Evolutionary conservation across 2,888 invertebrate genomes (phyloP).

Genomic region (Brenthis ino): DNA sequence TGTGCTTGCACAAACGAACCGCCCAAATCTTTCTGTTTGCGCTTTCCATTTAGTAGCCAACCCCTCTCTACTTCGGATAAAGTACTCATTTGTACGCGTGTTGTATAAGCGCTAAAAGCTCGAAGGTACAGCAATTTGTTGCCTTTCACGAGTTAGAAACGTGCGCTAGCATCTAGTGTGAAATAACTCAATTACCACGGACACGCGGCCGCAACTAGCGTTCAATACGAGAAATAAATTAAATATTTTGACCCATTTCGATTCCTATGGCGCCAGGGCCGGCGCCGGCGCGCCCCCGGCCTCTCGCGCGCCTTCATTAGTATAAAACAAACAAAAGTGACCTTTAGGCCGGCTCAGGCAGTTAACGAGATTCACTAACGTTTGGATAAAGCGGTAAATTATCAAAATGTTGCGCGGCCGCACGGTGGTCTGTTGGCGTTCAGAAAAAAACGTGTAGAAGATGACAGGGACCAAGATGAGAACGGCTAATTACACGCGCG

Average conservation of each 20-base stretch:
- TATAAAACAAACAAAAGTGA: constrained; percentile 82
- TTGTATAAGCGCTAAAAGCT: constrained; percentile 67
- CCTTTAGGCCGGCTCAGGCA: constrained; percentile 74
- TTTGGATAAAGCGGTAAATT: constrained; percentile 80
- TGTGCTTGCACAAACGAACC: constrained; percentile 71
- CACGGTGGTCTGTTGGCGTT: constrained; percentile 71
- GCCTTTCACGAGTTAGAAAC: constrained; percentile 35
- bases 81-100: constrained; percentile 58
- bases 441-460: constrained; percentile 74
- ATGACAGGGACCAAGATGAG: constrained; percentile 76
- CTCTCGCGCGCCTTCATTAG: constrained; percentile 75
- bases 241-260: constrained; percentile 76
- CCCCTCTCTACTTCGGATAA: constrained; percentile 56
- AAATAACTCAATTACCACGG: constrained; percentile 71
- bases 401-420: constrained; percentile 71
- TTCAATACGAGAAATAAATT: constrained; percentile 74
- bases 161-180: constrained; percentile 44
- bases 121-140: constrained; percentile 59
- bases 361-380: constrained; percentile 80
- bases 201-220: constrained; percentile 54
- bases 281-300: constrained; percentile 78
- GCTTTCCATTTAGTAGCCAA: constrained; percentile 57
- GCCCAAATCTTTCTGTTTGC: constrained; percentile 74
- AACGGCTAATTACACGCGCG: constrained; percentile 66
- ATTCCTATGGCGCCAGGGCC: constrained; percentile 70